These are phyloP conservation scores for Petrocephalus schoutedeni DNA, from an alignment of 2,797 vertebrate species.

Conservation along the genomic window DNA sequence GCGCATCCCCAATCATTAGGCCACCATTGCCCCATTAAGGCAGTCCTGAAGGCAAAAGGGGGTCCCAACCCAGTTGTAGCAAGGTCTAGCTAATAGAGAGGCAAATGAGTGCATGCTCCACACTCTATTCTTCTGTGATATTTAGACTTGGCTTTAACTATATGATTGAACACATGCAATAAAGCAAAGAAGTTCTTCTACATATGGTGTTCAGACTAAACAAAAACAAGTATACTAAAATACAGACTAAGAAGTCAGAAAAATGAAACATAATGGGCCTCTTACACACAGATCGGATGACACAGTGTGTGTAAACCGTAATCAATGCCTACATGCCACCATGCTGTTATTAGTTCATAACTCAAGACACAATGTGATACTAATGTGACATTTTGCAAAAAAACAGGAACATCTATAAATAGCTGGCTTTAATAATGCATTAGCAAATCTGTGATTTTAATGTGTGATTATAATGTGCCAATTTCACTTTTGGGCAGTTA, in stretches of 20 bases:
- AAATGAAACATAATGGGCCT: neutral
- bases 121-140: neutral
- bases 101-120: neutral
- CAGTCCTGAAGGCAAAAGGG: neutral
- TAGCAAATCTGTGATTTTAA: neutral
- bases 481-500: neutral
- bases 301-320: neutral
- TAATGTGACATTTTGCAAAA: neutral
- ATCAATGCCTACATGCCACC: neutral
- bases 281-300: neutral
- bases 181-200: neutral
- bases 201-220: neutral
- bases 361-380: neutral
- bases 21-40: neutral
- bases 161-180: neutral
- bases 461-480: neutral
- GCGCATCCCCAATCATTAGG: too few species aligned
- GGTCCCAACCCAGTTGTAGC: neutral
- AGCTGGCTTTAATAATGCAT: neutral
- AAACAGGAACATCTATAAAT: conserved; percentile 22
- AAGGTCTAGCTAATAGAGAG: neutral
- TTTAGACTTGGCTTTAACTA: neutral
- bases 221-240: neutral
- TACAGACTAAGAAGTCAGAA: neutral
- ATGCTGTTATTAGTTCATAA: conserved; percentile 2